Evolutionary conservation across 1,140 invertebrate genomes (phyloP).

Genomic region (Drosophila melanica): DNA sequence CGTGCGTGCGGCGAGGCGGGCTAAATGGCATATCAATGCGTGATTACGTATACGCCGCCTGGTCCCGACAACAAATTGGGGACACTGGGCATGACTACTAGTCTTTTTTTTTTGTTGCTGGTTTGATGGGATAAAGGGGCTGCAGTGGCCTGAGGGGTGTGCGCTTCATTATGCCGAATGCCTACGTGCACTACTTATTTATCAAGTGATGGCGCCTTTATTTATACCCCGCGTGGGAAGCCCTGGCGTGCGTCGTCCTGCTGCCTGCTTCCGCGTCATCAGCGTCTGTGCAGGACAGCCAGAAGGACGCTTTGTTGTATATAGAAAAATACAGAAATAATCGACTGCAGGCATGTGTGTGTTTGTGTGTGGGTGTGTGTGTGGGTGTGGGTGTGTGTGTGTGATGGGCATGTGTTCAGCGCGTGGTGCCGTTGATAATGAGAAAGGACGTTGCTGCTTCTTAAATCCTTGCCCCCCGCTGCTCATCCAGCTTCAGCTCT

Average conservation of each 20-base stretch:
- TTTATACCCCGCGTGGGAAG: slow-evolving; percentile 50
- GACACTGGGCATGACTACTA: slow-evolving; percentile 39
- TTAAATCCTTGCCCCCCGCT: slow-evolving; percentile 19
- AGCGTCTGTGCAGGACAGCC: slow-evolving; percentile 54
- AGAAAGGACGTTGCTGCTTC: slow-evolving; percentile 49
- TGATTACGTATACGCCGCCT: slow-evolving; percentile 78
- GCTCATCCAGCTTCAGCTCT: slow-evolving; percentile 7
- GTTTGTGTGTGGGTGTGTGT: slow-evolving; percentile 14
- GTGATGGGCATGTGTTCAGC: slow-evolving; percentile 47
- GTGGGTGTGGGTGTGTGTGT: slow-evolving; percentile 7
- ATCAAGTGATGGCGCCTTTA: slow-evolving; percentile 75
- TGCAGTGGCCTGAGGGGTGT: background rate
- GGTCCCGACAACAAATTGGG: slow-evolving; percentile 54
- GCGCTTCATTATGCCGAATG: slow-evolving; percentile 76
- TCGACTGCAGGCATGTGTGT: slow-evolving; percentile 38
- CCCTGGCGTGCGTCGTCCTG: slow-evolving; percentile 19
- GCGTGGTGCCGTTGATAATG: slow-evolving; percentile 66
- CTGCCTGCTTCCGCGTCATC: slow-evolving; percentile 22
- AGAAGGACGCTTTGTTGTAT: slow-evolving; percentile 13
- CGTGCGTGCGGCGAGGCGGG: slow-evolving; percentile 45
- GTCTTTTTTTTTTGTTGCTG: background rate
- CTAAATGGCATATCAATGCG: slow-evolving; percentile 79
- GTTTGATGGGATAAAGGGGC: background rate
- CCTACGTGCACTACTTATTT: slow-evolving; percentile 81
- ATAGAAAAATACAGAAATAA: slow-evolving; percentile 51